Conservation (phyloP, 2,113 vertebrate genomes). For the Hippocampus zosterae region DNA sequence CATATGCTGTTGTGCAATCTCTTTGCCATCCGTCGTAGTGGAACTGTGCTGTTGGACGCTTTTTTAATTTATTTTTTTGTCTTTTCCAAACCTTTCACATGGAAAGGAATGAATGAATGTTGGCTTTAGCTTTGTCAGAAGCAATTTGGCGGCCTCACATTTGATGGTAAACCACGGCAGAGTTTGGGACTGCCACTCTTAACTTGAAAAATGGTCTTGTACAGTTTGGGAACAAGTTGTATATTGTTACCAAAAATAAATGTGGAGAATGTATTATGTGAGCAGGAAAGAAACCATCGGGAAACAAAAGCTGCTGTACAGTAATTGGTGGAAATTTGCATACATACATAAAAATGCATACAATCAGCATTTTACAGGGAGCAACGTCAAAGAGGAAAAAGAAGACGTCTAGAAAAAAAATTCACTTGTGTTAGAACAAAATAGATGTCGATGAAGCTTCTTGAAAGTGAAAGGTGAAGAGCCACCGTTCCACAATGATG, state of each 20-base stretch:
- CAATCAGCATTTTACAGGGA: conserved; percentile 38
- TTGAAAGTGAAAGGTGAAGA: conserved; percentile 31
- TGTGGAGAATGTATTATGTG: conserved; percentile 18
- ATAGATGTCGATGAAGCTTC: conserved; percentile 25
- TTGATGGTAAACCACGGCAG: conserved; percentile 31
- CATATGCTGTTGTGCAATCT: background rate
- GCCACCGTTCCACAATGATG: conserved; percentile 16
- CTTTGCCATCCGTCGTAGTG: background rate
- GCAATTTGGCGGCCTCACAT: conserved; percentile 27
- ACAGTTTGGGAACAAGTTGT: conserved; percentile 25
- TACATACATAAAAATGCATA: too few relatives aligned
- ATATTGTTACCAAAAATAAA: conserved; percentile 20
- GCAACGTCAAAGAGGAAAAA: conserved; percentile 54
- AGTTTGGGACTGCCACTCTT: conserved; percentile 30
- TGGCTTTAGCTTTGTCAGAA: conserved; percentile 31
- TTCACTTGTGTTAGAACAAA: conserved; percentile 31
- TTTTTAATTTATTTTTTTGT: background rate
- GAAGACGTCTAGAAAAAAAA: conserved; percentile 37
- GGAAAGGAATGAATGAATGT: conserved; percentile 8
- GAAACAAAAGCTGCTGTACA: conserved; percentile 37
- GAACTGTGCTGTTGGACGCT: background rate
- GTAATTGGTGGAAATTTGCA: background rate
- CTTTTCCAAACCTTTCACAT: background rate
- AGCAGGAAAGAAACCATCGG: conserved; percentile 17
- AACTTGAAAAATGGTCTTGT: conserved; percentile 10